Conservation (phyloP, 2,113 vertebrate species). For the Perca flavescens region DNA sequence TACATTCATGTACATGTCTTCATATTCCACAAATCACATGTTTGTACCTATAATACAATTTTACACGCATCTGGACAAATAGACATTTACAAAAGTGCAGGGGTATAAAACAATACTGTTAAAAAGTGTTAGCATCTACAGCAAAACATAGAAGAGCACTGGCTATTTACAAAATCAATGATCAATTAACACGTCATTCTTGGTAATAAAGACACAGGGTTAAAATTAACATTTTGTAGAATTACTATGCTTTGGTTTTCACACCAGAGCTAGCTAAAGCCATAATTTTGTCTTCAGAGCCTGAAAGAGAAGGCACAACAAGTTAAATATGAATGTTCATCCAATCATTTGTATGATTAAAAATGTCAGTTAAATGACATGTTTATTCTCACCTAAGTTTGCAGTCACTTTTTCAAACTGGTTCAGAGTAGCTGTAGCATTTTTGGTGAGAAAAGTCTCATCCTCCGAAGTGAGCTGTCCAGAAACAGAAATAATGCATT, state of each 20-base stretch:
- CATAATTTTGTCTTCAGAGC: conserved; percentile 97
- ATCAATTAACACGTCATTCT: conserved; percentile 54
- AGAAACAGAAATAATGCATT: background rate
- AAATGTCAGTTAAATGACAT: background rate
- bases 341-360: background rate
- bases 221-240: conserved; percentile 1
- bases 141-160: conserved; percentile 40
- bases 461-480: conserved; percentile 91
- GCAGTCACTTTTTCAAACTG: conserved; percentile 96
- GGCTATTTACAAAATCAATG: conserved; percentile 47
- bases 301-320: conserved; percentile 75
- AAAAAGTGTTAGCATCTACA: conserved; percentile 58
- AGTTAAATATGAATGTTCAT: background rate
- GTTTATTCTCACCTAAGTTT: conserved; percentile 87
- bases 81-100: conserved; percentile 62
- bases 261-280: conserved; percentile 96
- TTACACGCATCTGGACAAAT: conserved; percentile 49
- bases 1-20: conserved; percentile 38
- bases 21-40: conserved; percentile 26
- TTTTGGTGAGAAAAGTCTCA: conserved; percentile 91
- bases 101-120: conserved; percentile 67
- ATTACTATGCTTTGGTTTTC: conserved; percentile 86
- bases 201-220: conserved; percentile 14
- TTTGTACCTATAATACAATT: conserved; percentile 53
- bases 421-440: conserved; percentile 91